Evolutionary conservation across 2,797 vertebrate species (phyloP).

Genomic region (Lithobates sylvaticus): DNA sequence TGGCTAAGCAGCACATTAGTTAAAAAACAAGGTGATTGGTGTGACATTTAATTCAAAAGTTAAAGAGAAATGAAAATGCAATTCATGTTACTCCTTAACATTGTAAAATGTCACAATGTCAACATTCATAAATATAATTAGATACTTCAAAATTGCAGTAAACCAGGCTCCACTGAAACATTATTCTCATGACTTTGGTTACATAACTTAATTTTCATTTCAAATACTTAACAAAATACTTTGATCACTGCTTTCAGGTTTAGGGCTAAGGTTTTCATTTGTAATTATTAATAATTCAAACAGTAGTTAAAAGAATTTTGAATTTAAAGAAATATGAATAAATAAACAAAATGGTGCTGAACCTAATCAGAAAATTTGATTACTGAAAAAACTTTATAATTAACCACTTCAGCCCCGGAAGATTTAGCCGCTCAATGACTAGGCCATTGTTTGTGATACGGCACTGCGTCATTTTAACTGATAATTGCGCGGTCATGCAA

Average conservation of each 20-base stretch:
- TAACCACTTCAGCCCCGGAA: too few species aligned
- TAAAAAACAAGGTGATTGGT: not conserved
- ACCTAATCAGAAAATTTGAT: slow-evolving; percentile 66
- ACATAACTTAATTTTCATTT: slow-evolving; percentile 71
- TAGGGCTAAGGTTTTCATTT: slow-evolving; percentile 75
- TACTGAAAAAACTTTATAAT: too few species aligned
- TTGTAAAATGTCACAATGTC: slow-evolving; percentile 21
- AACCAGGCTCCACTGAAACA: slow-evolving; percentile 25
- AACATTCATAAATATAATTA: slow-evolving; percentile 3
- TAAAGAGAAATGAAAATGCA: not conserved
- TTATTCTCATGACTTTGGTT: slow-evolving; percentile 27
- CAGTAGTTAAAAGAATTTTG: slow-evolving; percentile 72
- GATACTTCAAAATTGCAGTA: slow-evolving; percentile 18
- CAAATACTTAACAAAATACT: slow-evolving; percentile 70
- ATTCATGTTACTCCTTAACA: not conserved
- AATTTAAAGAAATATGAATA: slow-evolving; percentile 22
- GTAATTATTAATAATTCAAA: slow-evolving; percentile 82
- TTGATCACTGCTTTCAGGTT: slow-evolving; percentile 76
- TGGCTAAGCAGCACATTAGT: not conserved
- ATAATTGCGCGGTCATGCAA: too few species aligned
- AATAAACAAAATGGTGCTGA: slow-evolving; percentile 35
- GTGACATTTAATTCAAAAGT: slow-evolving; percentile 26
- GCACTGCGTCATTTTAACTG: too few species aligned
- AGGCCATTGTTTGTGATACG: too few species aligned
- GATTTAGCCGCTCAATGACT: too few species aligned